Evolutionary conservation across 2,797 vertebrate genomes (phyloP), one percentile per base, ranked within the genome.

Genomic region (Chaetophractus vellerosus): DNA sequence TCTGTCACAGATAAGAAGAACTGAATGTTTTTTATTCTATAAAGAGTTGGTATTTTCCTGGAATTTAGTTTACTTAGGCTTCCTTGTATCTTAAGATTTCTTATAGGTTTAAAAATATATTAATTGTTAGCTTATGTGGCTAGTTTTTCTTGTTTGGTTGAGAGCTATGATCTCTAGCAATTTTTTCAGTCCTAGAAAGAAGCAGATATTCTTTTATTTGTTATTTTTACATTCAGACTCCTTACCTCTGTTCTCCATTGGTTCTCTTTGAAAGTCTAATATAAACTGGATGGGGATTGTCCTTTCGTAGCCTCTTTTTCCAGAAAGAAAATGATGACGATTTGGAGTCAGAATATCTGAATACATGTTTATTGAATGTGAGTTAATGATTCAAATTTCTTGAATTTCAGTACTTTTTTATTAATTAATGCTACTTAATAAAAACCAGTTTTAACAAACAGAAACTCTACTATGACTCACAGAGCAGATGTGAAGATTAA

Each of bases 221-320:
- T 9, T 79, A 15, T 45, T 68, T 48, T 79, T 78, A 28, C 5
- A 72, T 87, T 83, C 48, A 74, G 16, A 68, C 2, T 45, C 5
- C 5, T 16, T 16, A n/a, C 36, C 19, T 5, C 7, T 90, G 4
- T 38, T 50, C 9, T 38, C 9, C 21, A 0, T 36, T 50, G n/a
- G 57, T 72, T 76, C 81, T 69, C 72, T 81, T 59, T 63, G 48
- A 90, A 88, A 84, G 6, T 76, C 6, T 72, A 52, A 72, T 84
- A 24, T 63, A 92, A 92, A 64, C 6, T 57, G 10, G 5, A 50
- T 48, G 8, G 7, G 68, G 16, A 72, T 50, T 68, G 33, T 24
- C 3, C 66, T 61, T 57, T 57, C 74, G 1, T 0, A 28, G 24
- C 5, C 38, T 69, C 45, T 50, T 84, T 12, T 71, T 76, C 23